Base-by-base conservation (phyloP, 2,797 vertebrate genomes). In the Semaprochilodus insignis region DNA sequence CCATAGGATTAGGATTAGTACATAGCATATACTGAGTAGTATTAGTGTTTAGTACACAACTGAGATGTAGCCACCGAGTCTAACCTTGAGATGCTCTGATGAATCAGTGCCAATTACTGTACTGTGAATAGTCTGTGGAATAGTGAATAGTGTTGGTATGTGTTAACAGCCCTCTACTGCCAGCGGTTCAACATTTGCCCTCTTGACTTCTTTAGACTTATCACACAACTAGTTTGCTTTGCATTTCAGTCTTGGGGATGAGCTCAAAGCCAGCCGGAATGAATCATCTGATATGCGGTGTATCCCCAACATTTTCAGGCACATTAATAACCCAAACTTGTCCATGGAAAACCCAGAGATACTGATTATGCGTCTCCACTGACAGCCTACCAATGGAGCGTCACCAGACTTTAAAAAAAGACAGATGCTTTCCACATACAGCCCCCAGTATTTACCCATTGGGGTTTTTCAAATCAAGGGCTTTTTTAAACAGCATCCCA, bases 401-500 rank as follows among this genome's bases (percentile, higher is more conserved):
- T 76, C 65, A 34, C 70, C 79, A 27, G 44, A 23, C 60, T 31
- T 31, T 25, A 75, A 71, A 70, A 60, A 80, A 82, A 72, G 85
- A 88, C 77, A 88, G 65, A 81, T 73, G 73, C 87, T 86, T 81
- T 85, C 75, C 71, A 81, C 86, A 83, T 80, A 14, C 69, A 81
- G 65, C 77, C 59, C 74, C 23, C 51, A 57, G 16, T 86, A 86
- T 89, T 88, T 88, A 88, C 75, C 83, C 62, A 44, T 51, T 69
- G 65, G 81, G 85, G 77, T 83, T 87, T 78, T 62, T 74, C 69
- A 88, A 87, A 88, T 87, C 86, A 83, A 31, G 31, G 63, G 60
- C 36, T 69, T 80, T 82, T 88, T 87, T 70, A 90, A 88, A 89
- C 88, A 87, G 57, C 10, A 72, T 83, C 75, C 83, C 72, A 83